Evolutionary conservation across 2,797 vertebrate species (phyloP).

Genomic region (Hyperoplus immaculatus): DNA sequence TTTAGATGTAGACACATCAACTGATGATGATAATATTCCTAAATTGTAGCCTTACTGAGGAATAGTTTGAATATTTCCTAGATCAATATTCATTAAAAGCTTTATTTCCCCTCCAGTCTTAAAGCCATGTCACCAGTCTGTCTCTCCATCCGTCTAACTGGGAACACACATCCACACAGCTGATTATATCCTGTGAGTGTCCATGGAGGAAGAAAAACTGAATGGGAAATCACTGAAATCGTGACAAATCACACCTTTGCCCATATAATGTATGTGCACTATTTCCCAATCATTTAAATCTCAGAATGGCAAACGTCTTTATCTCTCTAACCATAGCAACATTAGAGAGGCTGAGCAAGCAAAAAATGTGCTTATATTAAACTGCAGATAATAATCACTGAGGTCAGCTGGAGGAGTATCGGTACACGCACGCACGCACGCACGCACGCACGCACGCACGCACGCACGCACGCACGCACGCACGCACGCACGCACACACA

Average conservation of each 20-base stretch:
- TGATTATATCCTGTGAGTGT: background rate
- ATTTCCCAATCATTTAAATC: slow-evolving; percentile 15
- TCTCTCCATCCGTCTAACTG: slow-evolving; percentile 13
- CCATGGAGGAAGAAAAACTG: background rate
- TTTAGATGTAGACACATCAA: background rate
- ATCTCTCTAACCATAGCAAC: slow-evolving; percentile 34
- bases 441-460: background rate
- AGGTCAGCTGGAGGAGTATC: slow-evolving; percentile 61
- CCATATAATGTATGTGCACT: background rate
- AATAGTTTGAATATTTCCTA: background rate
- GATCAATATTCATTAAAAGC: background rate
- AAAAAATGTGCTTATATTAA: slow-evolving; percentile 51
- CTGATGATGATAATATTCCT: background rate
- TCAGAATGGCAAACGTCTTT: slow-evolving; percentile 14
- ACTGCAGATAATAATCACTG: slow-evolving; percentile 52
- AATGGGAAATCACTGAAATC: slow-evolving; percentile 24
- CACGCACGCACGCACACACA: background rate
- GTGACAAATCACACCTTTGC: slow-evolving; percentile 19
- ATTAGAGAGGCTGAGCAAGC: slow-evolving; percentile 49
- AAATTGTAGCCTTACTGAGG: background rate
- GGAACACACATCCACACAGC: background rate
- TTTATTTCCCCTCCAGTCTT: background rate
- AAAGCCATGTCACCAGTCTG: background rate
- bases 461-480: background rate
- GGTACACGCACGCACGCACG: background rate